phyloP scores from a whole-genome alignment of 64 coral and sea anemone genomes.

The Montipora efflorescens region DNA sequence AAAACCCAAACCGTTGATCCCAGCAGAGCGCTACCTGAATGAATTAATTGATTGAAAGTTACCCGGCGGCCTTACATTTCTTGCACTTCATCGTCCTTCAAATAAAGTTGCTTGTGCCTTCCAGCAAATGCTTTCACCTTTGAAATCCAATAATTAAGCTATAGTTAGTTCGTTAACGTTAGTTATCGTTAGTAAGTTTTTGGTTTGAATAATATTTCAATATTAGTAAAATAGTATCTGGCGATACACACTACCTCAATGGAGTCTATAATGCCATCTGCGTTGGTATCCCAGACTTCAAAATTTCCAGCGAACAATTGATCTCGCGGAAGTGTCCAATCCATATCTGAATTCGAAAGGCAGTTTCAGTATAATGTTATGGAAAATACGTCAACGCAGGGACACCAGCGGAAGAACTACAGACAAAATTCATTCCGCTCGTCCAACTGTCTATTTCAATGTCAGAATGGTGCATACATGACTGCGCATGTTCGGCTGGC shows the following conservation, averaged over 20 bases:
- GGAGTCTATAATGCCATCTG: slow-evolving; percentile 41
- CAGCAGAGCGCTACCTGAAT: no score
- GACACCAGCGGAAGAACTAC: no score
- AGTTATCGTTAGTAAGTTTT: no score
- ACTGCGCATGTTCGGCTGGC: no score
- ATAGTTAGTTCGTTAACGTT: not conserved
- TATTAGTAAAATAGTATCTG: not conserved
- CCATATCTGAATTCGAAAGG: not conserved
- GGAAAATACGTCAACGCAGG: no score
- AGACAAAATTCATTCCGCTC: no score
- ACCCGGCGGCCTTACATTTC: slow-evolving; percentile 48
- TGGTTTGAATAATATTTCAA: no score
- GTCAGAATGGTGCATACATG: no score
- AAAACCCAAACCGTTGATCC: no score
- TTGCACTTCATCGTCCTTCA: slow-evolving; percentile 52
- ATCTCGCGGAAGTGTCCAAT: slow-evolving; percentile 41
- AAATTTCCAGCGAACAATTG: slow-evolving; percentile 52
- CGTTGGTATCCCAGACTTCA: slow-evolving; percentile 69
- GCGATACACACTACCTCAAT: slow-evolving; percentile 41
- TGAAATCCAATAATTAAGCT: not conserved
- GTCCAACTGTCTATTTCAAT: no score
- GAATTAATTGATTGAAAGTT: no score
- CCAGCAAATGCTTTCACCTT: slow-evolving; percentile 39
- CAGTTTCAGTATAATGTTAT: not conserved
- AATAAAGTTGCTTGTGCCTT: slow-evolving; percentile 55